phyloP scores from a whole-genome alignment of 64 coral and sea anemone genomes.

The Montipora sp. region DNA sequence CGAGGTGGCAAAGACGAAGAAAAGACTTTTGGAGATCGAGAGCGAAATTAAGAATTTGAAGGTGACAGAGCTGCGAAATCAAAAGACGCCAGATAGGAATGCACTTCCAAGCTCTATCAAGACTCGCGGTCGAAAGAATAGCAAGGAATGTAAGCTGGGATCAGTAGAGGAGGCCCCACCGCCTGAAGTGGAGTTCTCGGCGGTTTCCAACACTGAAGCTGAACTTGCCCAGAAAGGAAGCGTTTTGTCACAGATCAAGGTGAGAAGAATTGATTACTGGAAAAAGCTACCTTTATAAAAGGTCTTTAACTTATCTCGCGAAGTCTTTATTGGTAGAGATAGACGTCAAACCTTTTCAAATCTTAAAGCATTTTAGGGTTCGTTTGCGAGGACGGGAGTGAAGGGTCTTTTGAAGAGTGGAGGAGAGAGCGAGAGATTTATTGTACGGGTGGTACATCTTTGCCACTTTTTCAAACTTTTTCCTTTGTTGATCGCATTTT shows the following conservation, averaged over 20 bases:
- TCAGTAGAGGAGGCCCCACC: background rate
- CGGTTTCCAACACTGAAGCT: slow-evolving; percentile 19
- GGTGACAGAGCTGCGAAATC: slow-evolving; percentile 70
- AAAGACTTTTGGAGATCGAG: slow-evolving; percentile 86
- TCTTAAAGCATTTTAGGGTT: too few species aligned
- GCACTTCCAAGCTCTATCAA: slow-evolving; percentile 27
- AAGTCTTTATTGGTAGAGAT: too few species aligned
- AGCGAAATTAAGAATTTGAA: slow-evolving; percentile 79
- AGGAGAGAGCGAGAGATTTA: too few species aligned
- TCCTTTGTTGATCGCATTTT: too few species aligned
- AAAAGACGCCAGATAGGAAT: slow-evolving; percentile 57
- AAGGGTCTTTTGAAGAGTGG: too few species aligned
- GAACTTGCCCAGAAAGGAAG: slow-evolving; percentile 56
- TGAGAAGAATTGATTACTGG: background rate
- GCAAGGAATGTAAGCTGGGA: slow-evolving; percentile 68
- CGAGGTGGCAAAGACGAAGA: slow-evolving; percentile 83
- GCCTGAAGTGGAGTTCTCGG: background rate
- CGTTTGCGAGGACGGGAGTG: too few species aligned
- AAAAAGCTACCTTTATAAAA: background rate
- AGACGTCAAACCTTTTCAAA: too few species aligned
- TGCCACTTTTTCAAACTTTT: too few species aligned
- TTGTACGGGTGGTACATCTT: too few species aligned
- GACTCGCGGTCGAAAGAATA: slow-evolving; percentile 35
- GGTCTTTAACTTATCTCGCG: too few species aligned
- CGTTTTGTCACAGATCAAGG: slow-evolving; percentile 86